Conservation (phyloP, 2,797 vertebrate species). For the Novumbra hubbsi region DNA sequence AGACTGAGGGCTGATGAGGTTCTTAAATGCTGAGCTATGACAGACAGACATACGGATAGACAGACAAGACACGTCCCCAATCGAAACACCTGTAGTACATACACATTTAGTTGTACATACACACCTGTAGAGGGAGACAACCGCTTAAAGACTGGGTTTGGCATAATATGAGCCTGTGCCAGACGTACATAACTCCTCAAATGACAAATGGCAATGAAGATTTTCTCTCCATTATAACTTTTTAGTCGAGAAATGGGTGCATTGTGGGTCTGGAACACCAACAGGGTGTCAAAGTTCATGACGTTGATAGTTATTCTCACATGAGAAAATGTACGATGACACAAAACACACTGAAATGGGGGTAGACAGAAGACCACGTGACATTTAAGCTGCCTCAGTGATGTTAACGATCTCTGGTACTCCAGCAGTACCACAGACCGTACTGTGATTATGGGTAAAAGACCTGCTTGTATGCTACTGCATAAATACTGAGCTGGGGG, state of each 20-base stretch:
- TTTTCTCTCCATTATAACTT: not conserved
- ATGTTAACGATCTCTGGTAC: not conserved
- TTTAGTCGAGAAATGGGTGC: not conserved
- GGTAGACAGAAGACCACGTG: not conserved
- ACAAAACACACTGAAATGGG: not conserved
- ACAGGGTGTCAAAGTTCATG: constrained; percentile 26
- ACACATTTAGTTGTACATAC: constrained; percentile 50
- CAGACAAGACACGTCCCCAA: constrained; percentile 64
- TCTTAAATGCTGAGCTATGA: constrained; percentile 76
- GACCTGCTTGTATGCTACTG: constrained; percentile 6
- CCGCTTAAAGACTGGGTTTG: constrained; percentile 33
- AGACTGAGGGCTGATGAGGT: constrained; percentile 63
- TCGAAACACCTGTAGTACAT: constrained; percentile 67
- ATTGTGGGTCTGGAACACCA: not conserved
- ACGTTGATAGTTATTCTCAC: constrained; percentile 20
- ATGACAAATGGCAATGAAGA: not conserved
- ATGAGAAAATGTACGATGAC: constrained; percentile 3
- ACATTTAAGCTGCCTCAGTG: constrained; percentile 5
- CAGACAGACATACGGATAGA: constrained; percentile 3
- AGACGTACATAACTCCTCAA: not conserved
- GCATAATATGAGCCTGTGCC: constrained; percentile 9
- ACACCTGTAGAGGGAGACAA: constrained; percentile 72
- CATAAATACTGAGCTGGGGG: constrained; percentile 3
- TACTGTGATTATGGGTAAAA: not conserved
- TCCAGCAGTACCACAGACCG: constrained; percentile 1